Evolutionary conservation across 2,888 invertebrate species (phyloP).

Genomic region (Caenorhabditis sp.): DNA sequence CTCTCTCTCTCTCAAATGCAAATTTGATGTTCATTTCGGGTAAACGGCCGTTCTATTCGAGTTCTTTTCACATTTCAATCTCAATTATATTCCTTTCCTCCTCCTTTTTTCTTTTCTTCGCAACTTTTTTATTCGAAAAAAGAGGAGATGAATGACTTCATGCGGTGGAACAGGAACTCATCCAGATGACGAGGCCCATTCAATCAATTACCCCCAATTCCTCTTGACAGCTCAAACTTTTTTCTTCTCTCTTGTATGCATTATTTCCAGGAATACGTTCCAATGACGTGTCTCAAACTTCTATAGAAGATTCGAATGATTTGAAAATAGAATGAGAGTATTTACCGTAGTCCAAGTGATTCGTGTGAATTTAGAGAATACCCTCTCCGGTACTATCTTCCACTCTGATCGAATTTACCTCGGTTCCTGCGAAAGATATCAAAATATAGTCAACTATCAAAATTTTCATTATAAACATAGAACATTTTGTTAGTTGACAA

Average conservation of each 20-base stretch:
- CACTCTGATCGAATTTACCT: too few relatives aligned
- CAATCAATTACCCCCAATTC: slow-evolving; percentile 55
- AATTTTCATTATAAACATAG: too few relatives aligned
- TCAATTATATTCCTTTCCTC: slow-evolving; percentile 33
- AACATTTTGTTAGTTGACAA: too few relatives aligned
- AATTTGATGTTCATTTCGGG: slow-evolving; percentile 56
- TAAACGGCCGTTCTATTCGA: slow-evolving; percentile 35
- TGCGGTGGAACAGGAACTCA: slow-evolving; percentile 32
- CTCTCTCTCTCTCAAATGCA: slow-evolving; percentile 49
- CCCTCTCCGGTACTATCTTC: too few relatives aligned
- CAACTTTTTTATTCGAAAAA: slow-evolving; percentile 29
- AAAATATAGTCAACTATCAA: too few relatives aligned
- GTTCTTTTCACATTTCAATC: slow-evolving; percentile 33
- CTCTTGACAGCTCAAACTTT: slow-evolving; percentile 40
- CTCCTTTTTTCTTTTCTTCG: slow-evolving; percentile 6
- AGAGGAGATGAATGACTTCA: slow-evolving; percentile 20
- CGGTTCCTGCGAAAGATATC: too few relatives aligned
- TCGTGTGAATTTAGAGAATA: too few relatives aligned
- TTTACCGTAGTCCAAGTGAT: too few relatives aligned
- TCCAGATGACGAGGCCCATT: slow-evolving; percentile 34
- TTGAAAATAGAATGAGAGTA: too few relatives aligned
- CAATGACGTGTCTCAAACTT: neutral
- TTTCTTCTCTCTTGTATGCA: slow-evolving; percentile 6
- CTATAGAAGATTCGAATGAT: too few relatives aligned
- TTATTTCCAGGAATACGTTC: neutral